Evolutionary conservation across 2,797 vertebrate genomes (phyloP).

Genomic region (Phoeniculus purpureus): DNA sequence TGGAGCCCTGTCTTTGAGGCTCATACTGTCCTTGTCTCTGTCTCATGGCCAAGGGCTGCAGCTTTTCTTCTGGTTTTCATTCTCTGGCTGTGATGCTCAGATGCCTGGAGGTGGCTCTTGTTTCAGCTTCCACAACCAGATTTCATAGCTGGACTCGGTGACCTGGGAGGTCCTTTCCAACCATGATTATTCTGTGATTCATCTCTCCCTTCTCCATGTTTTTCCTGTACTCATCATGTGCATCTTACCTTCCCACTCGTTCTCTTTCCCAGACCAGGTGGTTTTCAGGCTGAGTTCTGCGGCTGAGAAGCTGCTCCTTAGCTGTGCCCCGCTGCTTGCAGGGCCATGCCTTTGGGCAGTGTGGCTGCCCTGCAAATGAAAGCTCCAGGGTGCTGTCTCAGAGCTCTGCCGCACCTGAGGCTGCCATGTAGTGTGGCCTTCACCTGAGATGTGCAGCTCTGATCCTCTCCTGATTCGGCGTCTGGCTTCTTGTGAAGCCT

Average conservation of each 20-base stretch:
- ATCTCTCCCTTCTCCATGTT: neutral
- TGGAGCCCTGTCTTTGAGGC: neutral
- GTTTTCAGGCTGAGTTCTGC: neutral
- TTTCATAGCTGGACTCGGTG: neutral
- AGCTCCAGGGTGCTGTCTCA: neutral
- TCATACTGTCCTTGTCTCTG: neutral
- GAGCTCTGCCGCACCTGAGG: neutral
- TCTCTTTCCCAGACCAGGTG: neutral
- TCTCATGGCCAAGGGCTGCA: fast-evolving
- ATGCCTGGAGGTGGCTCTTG: neutral
- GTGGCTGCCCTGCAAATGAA: fast-evolving
- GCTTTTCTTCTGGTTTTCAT: neutral
- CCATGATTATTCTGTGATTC: too few relatives aligned
- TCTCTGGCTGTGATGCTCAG: neutral
- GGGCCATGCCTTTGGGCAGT: neutral
- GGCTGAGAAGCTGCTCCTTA: neutral
- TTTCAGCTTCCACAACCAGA: neutral
- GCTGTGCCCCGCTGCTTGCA: neutral
- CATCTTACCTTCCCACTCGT: neutral
- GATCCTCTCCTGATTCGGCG: neutral
- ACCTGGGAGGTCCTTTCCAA: too few relatives aligned
- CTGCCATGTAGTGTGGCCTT: neutral
- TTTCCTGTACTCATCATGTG: neutral
- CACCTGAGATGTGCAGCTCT: neutral
- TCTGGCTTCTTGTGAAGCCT: neutral